These are phyloP conservation scores for Lathamus discolor DNA, from an alignment of 2,113 vertebrate species.

Conservation along the genomic window DNA sequence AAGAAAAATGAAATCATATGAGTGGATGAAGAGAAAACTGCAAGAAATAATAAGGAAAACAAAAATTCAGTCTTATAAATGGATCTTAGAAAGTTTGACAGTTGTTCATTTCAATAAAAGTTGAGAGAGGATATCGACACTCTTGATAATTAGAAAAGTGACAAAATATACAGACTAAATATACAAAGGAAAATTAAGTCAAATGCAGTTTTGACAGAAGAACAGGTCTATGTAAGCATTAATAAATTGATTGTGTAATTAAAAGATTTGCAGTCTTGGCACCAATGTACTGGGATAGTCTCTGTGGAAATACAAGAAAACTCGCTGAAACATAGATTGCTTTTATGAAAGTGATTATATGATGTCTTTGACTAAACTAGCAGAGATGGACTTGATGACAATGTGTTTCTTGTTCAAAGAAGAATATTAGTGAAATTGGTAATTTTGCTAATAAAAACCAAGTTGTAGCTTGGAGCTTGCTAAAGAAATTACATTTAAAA, in stretches of 20 bases:
- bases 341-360: background rate
- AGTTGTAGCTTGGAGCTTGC: background rate
- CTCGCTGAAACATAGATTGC: background rate
- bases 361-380: background rate
- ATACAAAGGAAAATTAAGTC: background rate
- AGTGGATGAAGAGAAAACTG: background rate
- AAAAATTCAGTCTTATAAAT: background rate
- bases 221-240: background rate
- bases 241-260: background rate
- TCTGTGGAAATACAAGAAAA: background rate
- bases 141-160: background rate
- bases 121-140: background rate
- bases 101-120: background rate
- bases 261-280: background rate
- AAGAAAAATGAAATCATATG: background rate
- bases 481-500: background rate
- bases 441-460: background rate
- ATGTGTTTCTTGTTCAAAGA: background rate
- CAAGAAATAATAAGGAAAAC: background rate
- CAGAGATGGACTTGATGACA: background rate
- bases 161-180: background rate
- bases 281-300: background rate
- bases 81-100: background rate
- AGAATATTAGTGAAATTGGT: background rate
- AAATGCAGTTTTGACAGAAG: background rate